Evolutionary conservation across 2,797 vertebrate genomes (phyloP).

Genomic region (Lepus oiostolus): DNA sequence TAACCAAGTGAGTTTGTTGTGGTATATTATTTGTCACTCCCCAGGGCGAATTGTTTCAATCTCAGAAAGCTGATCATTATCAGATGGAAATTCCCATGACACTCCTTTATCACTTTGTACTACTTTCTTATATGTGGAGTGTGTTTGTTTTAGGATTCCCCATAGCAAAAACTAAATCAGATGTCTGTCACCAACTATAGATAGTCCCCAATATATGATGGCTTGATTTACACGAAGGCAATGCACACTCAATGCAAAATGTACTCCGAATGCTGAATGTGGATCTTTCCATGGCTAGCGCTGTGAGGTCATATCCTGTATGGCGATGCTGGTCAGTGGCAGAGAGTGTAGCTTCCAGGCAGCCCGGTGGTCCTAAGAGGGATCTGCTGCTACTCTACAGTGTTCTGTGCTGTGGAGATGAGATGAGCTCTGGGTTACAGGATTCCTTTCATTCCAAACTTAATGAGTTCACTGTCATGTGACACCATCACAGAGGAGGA

Average conservation of each 20-base stretch:
- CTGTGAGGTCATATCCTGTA: not conserved
- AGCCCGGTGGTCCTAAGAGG: not conserved
- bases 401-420: not conserved
- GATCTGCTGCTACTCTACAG: not conserved
- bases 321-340: not conserved
- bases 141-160: conserved; percentile 47
- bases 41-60: conserved; percentile 66
- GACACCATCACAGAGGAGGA: not conserved
- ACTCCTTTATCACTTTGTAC: conserved; percentile 55
- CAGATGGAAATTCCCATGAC: conserved; percentile 55
- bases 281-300: not conserved
- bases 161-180: not conserved
- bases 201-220: not conserved
- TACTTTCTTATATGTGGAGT: conserved; percentile 1
- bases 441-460: not conserved
- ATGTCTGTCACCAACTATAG: conserved; percentile 11
- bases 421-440: too few species aligned
- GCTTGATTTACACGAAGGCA: not conserved
- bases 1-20: conserved; percentile 70
- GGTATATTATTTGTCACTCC: conserved; percentile 66
- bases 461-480: not conserved
- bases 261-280: conserved; percentile 3
- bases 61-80: conserved; percentile 62
- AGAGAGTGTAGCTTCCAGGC: not conserved
- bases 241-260: not conserved